These are phyloP conservation scores for Semibalanus balanoides DNA, from an alignment of 1,140 invertebrate genomes.

Conservation along the genomic window DNA sequence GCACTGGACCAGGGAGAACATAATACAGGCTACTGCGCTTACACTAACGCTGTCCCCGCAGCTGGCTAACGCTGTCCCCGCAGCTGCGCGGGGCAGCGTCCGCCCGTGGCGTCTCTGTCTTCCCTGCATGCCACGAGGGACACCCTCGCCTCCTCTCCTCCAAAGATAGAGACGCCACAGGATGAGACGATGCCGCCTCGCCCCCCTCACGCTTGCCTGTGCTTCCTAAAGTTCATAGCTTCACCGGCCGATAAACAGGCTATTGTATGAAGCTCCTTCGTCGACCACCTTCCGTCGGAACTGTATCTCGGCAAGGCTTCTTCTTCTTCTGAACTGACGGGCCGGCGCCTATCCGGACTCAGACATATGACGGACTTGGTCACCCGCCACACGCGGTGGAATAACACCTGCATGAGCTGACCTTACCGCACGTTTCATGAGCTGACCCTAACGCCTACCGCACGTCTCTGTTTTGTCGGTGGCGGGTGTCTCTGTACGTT, in stretches of 20 bases:
- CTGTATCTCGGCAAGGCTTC: background rate
- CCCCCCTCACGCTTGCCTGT: background rate
- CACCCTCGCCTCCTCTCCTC: background rate
- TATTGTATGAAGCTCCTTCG: background rate
- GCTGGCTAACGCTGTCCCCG: background rate
- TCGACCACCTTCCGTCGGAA: background rate
- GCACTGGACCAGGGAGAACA: no score
- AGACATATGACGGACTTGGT: background rate
- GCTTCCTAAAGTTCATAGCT: background rate
- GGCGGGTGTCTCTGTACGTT: no score
- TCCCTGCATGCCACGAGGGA: background rate
- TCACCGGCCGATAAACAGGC: background rate
- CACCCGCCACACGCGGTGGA: background rate
- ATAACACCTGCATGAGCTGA: no score
- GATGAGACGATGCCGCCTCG: background rate
- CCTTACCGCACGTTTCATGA: no score
- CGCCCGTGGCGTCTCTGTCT: background rate
- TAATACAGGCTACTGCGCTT: no score
- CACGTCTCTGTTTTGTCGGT: no score
- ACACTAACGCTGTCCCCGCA: no score
- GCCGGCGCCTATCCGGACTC: background rate
- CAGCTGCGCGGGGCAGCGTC: background rate
- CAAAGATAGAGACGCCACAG: background rate
- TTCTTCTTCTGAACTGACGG: background rate
- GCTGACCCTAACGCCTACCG: no score